Percentiles rank a stretch among this genome's conserved stretches.
Evolutionary conservation across 2,113 vertebrate genomes (phyloP).

Genomic region (Quiscalus mexicanus): DNA sequence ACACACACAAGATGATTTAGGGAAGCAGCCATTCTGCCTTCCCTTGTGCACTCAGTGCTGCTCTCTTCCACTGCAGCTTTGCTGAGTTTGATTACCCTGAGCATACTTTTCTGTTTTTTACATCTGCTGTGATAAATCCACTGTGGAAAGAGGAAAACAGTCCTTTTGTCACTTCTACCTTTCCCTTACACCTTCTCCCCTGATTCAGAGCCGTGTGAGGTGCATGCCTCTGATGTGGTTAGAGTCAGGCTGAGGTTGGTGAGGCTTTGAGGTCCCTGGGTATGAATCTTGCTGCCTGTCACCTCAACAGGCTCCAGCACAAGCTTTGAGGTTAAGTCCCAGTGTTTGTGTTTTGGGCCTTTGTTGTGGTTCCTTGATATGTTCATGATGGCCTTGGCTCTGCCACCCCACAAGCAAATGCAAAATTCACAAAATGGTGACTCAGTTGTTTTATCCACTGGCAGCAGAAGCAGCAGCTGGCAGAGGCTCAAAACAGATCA

Average conservation of each 20-base stretch:
- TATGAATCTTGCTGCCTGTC: conserved; percentile 55
- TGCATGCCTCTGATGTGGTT: conserved; percentile 60
- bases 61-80: not conserved
- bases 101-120: not conserved
- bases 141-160: not conserved
- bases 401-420: conserved; percentile 70
- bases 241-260: not conserved
- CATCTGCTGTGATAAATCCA: not conserved
- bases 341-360: conserved; percentile 66
- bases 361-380: conserved; percentile 80
- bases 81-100: not conserved
- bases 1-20: not conserved
- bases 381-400: conserved; percentile 76
- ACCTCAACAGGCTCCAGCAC: conserved; percentile 66
- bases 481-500: conserved; percentile 75
- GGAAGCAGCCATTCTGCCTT: not conserved
- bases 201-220: not conserved
- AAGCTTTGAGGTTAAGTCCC: conserved; percentile 69
- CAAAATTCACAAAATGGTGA: conserved; percentile 69
- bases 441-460: conserved; percentile 75
- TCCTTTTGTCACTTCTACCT: conserved; percentile 19
- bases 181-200: not conserved
- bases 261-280: conserved; percentile 45
- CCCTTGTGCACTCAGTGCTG: not conserved
- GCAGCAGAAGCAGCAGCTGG: conserved; percentile 68